Percentiles rank a stretch among this genome's conserved stretches.
These are phyloP conservation scores for Dascyllus trimaculatus DNA, from an alignment of 2,113 vertebrate genomes.

Conservation along the genomic window DNA sequence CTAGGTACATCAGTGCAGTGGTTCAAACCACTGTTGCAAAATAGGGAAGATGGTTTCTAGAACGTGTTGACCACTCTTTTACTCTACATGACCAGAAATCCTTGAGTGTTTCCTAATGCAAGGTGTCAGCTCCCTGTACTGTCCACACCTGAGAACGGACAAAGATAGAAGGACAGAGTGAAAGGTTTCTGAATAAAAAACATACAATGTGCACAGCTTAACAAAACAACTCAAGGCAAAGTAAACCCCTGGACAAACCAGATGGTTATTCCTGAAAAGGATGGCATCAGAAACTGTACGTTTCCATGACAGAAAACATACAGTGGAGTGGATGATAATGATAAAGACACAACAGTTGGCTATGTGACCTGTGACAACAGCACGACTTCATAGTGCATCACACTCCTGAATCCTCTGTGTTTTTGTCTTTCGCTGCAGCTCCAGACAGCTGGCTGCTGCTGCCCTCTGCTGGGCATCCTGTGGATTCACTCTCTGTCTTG, in stretches of 20 bases:
- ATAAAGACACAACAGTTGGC: conserved; percentile 67
- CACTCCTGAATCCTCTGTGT: conserved; percentile 56
- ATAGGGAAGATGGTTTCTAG: conserved; percentile 24
- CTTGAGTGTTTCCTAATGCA: conserved; percentile 58
- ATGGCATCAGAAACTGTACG: conserved; percentile 62
- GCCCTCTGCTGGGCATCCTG: conserved; percentile 69
- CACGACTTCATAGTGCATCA: conserved; percentile 53
- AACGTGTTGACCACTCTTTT: conserved; percentile 20
- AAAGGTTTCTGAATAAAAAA: conserved; percentile 55
- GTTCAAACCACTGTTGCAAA: conserved; percentile 18
- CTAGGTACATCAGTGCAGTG: not conserved
- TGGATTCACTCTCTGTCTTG: not conserved
- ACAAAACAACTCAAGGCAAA: conserved; percentile 72
- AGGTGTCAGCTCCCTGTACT: conserved; percentile 70
- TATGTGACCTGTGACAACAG: conserved; percentile 55
- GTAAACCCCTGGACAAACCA: conserved; percentile 61
- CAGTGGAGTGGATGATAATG: conserved; percentile 59
- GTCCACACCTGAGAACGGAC: conserved; percentile 74
- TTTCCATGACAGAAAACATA: conserved; percentile 62
- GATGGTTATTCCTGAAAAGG: conserved; percentile 70
- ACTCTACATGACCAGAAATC: conserved; percentile 37
- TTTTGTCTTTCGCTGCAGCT: conserved; percentile 37
- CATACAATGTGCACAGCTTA: conserved; percentile 56
- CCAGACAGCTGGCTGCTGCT: conserved; percentile 35
- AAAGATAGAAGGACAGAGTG: conserved; percentile 54